phyloP scores from a whole-genome alignment of 2,113 vertebrate genomes.

The Odontesthes bonariensis region DNA sequence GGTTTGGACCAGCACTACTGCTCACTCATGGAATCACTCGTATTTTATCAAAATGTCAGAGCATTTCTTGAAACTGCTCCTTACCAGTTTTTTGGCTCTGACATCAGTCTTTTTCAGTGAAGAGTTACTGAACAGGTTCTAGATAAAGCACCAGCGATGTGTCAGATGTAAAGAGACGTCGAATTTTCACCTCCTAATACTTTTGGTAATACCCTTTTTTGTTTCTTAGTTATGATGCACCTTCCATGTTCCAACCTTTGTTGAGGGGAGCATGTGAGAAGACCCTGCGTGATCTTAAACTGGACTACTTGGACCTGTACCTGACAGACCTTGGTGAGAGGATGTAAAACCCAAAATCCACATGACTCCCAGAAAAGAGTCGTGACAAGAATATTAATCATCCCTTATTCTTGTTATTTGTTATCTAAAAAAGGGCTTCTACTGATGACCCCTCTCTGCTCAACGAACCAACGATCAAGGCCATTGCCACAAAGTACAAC shows the following conservation, averaged over 20 bases:
- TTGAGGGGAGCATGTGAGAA: constrained; percentile 88
- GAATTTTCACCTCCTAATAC: too few species aligned
- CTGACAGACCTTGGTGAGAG: constrained; percentile 79
- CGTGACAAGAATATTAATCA: background rate
- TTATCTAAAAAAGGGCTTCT: constrained; percentile 82
- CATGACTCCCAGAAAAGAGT: background rate
- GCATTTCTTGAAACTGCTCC: too few species aligned
- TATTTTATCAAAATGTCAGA: too few species aligned
- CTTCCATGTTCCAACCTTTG: constrained; percentile 84
- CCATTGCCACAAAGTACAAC: constrained; percentile 86
- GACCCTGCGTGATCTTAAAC: constrained; percentile 84
- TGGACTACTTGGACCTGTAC: constrained; percentile 93
- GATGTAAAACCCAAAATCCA: background rate
- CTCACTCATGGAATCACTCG: too few species aligned
- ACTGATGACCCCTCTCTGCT: constrained; percentile 87
- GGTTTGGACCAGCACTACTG: too few species aligned
- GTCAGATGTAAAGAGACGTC: background rate
- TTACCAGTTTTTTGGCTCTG: too few species aligned
- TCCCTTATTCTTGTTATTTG: background rate
- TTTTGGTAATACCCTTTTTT: background rate
- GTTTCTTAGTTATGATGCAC: constrained; percentile 89
- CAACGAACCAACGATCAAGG: constrained; percentile 88
- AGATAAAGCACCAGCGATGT: background rate
- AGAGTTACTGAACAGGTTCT: too few species aligned
- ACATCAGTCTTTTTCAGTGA: too few species aligned